Evolutionary conservation across 2,797 vertebrate genomes (phyloP).

Genomic region (Mergus octosetaceus): DNA sequence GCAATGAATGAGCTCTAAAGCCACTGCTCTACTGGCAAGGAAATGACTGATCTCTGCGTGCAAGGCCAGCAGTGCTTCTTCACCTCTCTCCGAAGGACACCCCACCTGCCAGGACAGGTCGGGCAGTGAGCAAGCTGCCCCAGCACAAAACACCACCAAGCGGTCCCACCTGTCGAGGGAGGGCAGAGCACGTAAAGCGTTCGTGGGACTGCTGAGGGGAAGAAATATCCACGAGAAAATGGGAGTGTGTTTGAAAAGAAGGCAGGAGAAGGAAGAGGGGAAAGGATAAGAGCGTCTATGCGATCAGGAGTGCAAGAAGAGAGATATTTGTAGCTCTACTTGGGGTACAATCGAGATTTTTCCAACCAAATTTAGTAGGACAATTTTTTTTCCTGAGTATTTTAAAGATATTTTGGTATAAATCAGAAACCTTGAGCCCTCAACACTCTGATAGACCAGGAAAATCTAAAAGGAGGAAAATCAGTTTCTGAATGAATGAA

Average conservation of each 20-base stretch:
- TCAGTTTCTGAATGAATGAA: neutral
- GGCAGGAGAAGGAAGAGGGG: neutral
- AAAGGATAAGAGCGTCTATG: neutral
- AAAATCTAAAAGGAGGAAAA: neutral
- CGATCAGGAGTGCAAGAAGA: neutral
- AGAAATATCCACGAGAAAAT: neutral
- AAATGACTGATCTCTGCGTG: neutral
- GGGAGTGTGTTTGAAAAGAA: neutral
- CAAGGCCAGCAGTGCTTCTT: neutral
- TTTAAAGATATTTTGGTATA: neutral
- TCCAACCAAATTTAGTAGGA: neutral
- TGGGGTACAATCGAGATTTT: neutral
- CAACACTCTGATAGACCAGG: neutral
- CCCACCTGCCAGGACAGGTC: neutral
- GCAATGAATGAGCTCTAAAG: neutral
- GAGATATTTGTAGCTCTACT: neutral
- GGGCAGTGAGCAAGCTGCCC: accelerated
- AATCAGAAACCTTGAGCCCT: neutral
- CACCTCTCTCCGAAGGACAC: neutral
- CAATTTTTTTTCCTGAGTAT: neutral
- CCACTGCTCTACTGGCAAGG: neutral
- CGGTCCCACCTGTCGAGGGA: neutral
- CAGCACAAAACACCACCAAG: neutral
- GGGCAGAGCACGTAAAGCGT: accelerated
- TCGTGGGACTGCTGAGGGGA: neutral